phyloP scores from a whole-genome alignment of 1,140 invertebrate genomes.

The Heliconius hermathena region DNA sequence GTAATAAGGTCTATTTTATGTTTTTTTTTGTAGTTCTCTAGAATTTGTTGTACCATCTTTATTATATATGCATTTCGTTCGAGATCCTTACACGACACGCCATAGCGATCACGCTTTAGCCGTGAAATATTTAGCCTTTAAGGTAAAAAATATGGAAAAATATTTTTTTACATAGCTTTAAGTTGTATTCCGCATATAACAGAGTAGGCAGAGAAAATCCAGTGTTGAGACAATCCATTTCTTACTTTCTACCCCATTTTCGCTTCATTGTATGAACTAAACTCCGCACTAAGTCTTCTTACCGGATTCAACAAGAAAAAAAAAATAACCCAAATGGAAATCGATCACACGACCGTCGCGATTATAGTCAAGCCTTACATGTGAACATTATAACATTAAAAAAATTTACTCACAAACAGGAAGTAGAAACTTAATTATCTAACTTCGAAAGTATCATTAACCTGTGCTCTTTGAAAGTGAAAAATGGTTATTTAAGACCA shows the following conservation, averaged over 20 bases:
- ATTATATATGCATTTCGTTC: slow-evolving; percentile 6
- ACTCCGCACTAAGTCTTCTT: too few relatives aligned
- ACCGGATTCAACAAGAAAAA: too few relatives aligned
- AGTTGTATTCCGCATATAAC: too few relatives aligned
- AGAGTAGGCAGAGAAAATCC: too few relatives aligned
- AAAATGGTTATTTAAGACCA: slow-evolving; percentile 5
- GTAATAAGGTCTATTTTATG: slow-evolving; percentile 14
- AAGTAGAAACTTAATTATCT: slow-evolving; percentile 11
- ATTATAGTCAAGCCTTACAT: too few relatives aligned
- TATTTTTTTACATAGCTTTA: too few relatives aligned
- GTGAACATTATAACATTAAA: too few relatives aligned
- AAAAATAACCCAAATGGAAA: too few relatives aligned
- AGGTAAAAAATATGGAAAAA: background rate
- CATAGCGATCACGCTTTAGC: slow-evolving; percentile 34
- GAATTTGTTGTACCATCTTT: slow-evolving; percentile 25
- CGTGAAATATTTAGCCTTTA: background rate
- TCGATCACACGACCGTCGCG: too few relatives aligned
- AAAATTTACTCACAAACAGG: background rate
- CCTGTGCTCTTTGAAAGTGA: slow-evolving; percentile 12
- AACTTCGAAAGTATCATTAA: slow-evolving; percentile 11
- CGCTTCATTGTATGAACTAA: background rate
- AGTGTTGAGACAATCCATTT: too few relatives aligned
- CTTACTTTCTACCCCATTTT: too few relatives aligned
- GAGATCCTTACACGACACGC: slow-evolving; percentile 43
- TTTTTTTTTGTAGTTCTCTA: slow-evolving; percentile 26